Evolutionary conservation across 2,797 vertebrate species (phyloP).

Genomic region (Lutjanus campechanus): DNA sequence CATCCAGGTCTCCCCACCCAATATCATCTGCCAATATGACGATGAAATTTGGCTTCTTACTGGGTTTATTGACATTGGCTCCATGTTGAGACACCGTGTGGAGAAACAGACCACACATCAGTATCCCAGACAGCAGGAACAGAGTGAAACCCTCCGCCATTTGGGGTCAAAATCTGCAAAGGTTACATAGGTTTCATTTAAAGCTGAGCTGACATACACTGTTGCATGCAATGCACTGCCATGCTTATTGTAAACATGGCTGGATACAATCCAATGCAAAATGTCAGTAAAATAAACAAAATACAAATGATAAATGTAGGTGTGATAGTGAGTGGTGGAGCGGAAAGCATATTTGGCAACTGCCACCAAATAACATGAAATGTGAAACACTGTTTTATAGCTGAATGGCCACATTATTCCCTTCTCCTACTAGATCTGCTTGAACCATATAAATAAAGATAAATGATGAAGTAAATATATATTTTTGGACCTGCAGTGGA

Average conservation of each 20-base stretch:
- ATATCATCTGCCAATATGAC: conserved; percentile 95
- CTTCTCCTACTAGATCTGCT: neutral
- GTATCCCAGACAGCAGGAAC: conserved; percentile 64
- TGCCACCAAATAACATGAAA: neutral
- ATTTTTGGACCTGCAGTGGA: neutral
- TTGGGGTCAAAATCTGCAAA: conserved; percentile 60
- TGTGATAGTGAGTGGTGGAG: neutral
- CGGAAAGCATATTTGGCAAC: too few species aligned
- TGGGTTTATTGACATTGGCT: conserved; percentile 4
- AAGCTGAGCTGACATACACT: neutral
- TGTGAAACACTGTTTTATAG: neutral
- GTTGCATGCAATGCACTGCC: too few species aligned
- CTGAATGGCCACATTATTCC: neutral
- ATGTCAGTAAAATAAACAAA: neutral
- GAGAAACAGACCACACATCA: conserved; percentile 76
- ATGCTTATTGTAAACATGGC: neutral
- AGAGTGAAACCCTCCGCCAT: conserved; percentile 67
- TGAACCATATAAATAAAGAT: neutral
- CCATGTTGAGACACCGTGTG: conserved; percentile 47
- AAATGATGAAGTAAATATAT: neutral
- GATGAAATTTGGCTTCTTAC: conserved; percentile 89
- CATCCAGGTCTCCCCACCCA: conserved; percentile 97
- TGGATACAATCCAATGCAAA: neutral
- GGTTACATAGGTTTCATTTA: neutral
- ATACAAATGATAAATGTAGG: neutral